Conservation (phyloP, 2,113 vertebrate species). For the Crotalus viridis region DNA sequence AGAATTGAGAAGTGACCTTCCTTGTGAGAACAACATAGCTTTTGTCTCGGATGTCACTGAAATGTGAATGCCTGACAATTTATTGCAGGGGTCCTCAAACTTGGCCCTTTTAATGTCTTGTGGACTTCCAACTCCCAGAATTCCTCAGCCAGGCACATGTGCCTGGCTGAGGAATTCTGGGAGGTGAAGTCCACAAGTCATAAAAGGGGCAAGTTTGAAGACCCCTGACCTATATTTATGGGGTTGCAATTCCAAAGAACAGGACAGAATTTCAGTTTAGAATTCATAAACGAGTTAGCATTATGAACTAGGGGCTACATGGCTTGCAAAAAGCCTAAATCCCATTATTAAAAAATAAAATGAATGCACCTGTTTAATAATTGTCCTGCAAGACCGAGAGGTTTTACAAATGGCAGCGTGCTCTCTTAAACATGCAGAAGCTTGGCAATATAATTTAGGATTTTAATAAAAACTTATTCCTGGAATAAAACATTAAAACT, state of each 20-base stretch:
- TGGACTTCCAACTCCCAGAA: too few species aligned
- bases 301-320: not conserved
- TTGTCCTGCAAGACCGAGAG: not conserved
- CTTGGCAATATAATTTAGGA: not conserved
- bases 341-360: not conserved
- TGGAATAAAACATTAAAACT: not conserved
- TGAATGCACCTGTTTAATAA: not conserved
- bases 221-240: not conserved
- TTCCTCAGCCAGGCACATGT: too few species aligned
- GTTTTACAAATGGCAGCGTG: not conserved
- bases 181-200: too few species aligned
- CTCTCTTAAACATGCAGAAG: not conserved
- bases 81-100: not conserved
- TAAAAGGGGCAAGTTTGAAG: too few species aligned
- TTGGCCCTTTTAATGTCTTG: too few species aligned
- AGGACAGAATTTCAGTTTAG: not conserved
- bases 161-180: too few species aligned
- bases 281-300: not conserved
- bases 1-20: not conserved
- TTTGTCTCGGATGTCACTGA: not conserved
- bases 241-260: not conserved
- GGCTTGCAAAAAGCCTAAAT: not conserved
- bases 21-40: not conserved
- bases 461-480: not conserved
- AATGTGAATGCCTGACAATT: not conserved